Base-by-base conservation (phyloP, 1,140 invertebrate genomes). In the Scaptomyza graminum region DNA sequence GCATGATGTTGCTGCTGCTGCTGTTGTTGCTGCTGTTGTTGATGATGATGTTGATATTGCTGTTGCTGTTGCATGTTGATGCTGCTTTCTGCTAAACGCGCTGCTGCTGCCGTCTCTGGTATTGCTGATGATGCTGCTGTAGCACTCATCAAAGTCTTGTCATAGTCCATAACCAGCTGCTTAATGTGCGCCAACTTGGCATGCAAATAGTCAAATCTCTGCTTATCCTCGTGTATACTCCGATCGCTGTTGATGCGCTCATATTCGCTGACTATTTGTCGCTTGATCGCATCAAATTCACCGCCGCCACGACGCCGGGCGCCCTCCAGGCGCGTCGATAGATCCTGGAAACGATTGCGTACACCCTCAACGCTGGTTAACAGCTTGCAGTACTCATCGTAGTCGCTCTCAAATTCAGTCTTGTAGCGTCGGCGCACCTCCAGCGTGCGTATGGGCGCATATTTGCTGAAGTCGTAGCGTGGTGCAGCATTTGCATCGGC, bases 141-240 rank as follows among this genome's bases (percentile, higher is more conserved):
- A 1, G 69, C 79, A 68, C 74, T 79, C 41, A 87, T 84, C 65
- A 92, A 84, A 50, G 87, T 90, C 71, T 93, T 91, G 85, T 98
- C 97, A 92, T 96, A 98, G 18, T 97, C 96, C 59, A 93, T 89
- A 13, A 98, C 96, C 84, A 97, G 93, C 75, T 94, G 94, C 92
- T 98, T 98, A 90, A 98, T 97, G 91, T 98, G 96, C 66, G 96
- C 95, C 91, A 98, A 93, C 91, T 98, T 98, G 54, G 95, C 95
- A 90, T 98, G 97, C 75, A 98, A 93, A 92, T 97, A 97, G 67
- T 96, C 94, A 91, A 97, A 97, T 65, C 96, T 94, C 11, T 75
- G 64, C 91, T 95, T 96, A 69, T 95, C 94, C 65, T 95, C 93
- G 76, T 95, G 94, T 87, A 96, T 96, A 51, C 94, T 93, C 3